Percentiles rank a stretch among this genome's conserved stretches.
Evolutionary conservation across 1,140 invertebrate genomes (phyloP).

Genomic region (Aphis gossypii): DNA sequence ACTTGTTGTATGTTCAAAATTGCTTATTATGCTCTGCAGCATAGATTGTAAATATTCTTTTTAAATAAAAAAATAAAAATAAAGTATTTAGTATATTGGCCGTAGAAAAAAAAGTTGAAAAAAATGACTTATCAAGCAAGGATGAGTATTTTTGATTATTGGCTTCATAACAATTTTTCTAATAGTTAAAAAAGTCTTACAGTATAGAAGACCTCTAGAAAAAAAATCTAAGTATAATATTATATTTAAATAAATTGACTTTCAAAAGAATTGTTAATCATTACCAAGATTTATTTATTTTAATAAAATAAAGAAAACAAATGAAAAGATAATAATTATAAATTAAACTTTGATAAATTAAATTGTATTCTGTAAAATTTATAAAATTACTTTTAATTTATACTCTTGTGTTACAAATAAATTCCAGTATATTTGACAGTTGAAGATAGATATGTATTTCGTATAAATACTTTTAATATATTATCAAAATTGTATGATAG

Average conservation of each 20-base stretch:
- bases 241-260: background rate
- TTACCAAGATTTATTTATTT: background rate
- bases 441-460: background rate
- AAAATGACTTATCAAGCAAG: background rate
- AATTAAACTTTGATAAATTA: background rate
- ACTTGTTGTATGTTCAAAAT: too few species aligned
- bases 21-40: too few species aligned
- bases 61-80: too few species aligned
- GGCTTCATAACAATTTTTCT: background rate
- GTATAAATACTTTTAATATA: background rate
- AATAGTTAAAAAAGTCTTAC: background rate
- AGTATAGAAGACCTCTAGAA: background rate
- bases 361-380: background rate
- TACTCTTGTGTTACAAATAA: background rate
- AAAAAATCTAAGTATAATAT: background rate
- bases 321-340: too few species aligned
- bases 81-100: too few species aligned
- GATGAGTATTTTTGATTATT: background rate
- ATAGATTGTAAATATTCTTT: too few species aligned
- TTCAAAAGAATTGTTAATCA: background rate
- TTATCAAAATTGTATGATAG: background rate
- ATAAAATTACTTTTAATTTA: background rate
- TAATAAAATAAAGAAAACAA: background rate
- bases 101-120: too few species aligned
- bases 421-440: background rate